These are phyloP conservation scores for Halcyon malimbica DNA, from an alignment of 2,113 vertebrate species.

Conservation along the genomic window DNA sequence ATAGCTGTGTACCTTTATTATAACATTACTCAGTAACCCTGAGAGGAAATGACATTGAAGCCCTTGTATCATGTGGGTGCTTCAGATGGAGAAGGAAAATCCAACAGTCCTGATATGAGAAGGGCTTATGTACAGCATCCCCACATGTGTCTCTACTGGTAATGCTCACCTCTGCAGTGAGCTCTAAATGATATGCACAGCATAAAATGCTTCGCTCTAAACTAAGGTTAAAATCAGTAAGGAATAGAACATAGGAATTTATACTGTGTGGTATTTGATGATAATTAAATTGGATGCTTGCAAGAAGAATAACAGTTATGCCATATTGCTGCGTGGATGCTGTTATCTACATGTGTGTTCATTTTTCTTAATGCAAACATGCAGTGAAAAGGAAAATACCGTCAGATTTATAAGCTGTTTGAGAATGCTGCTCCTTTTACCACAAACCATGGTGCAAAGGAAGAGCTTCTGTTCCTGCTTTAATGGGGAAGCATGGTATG, in stretches of 20 bases:
- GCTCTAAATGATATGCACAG: background rate
- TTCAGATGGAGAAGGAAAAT: background rate
- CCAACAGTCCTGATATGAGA: background rate
- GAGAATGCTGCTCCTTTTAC: constrained; percentile 41
- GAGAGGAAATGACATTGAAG: background rate
- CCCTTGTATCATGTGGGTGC: background rate
- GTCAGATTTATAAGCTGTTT: constrained; percentile 28
- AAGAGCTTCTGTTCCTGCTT: background rate
- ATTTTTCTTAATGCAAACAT: constrained; percentile 29
- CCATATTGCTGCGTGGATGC: constrained; percentile 29
- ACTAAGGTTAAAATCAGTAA: background rate
- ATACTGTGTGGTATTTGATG: background rate
- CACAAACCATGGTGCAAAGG: background rate
- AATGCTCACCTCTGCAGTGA: background rate
- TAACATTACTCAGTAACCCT: background rate
- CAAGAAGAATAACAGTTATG: background rate
- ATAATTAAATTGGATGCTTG: background rate
- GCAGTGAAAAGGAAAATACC: constrained; percentile 13
- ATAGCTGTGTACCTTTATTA: constrained; percentile 6
- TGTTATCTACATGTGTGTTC: background rate
- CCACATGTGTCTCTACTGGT: background rate
- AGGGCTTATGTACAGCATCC: background rate
- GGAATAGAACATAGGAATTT: background rate
- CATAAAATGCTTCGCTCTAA: background rate
- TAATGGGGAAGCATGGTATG: too few species aligned